Base-by-base conservation (phyloP, 35 echinoderm and acorn worm species). In the Holothuria glaberrima region DNA sequence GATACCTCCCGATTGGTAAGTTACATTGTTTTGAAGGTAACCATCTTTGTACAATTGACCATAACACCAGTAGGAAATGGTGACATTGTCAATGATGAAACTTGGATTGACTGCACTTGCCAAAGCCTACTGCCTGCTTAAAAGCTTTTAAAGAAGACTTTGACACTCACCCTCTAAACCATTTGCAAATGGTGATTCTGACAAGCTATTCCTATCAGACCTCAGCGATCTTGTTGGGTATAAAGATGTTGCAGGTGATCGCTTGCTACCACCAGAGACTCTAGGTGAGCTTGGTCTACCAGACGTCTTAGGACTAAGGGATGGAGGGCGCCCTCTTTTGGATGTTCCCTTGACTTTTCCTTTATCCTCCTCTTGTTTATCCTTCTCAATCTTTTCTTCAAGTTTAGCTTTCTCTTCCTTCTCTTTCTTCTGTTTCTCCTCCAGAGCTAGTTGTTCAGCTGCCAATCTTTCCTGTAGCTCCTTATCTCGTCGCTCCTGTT, bases 201-300 rank as follows among this genome's bases (percentile, higher is more conserved):
- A 88, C 18, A 98, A 67, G 61, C 93, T 94, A 29, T 94, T 98
- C 79, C 96, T 90, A 69, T 98, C 96, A 36, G 96, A 98, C 75
- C 96, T 90, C 67, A 88, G 78, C 5, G 90, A 87, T 22, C 96
- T 91, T 20, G 91, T 89, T 75, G 90, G 33, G 54, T 88, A 91
- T 27, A 82, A 65, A 24, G 64, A 76, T 18, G 48, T 62, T 25
- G 90, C 82, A 29, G 91, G 85, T 12, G 97, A 78, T 22, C 75
- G 59, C 28, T 89, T 94, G 5, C 93, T 64, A 22, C 71, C 71
- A 46, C 58, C 59, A 21, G 71, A 59, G 18, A 65, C 92, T 35
- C 89, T 88, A 4, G 86, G 78, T 17, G 67, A 59, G 34, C 71
- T 44, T 19, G 87, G 77, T 30, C 80, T 77, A 26, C 33, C 50